Evolutionary conservation across 2,888 invertebrate species (phyloP), one percentile per base, ranked within the genome.

Genomic region (Lomographa bimaculata): DNA sequence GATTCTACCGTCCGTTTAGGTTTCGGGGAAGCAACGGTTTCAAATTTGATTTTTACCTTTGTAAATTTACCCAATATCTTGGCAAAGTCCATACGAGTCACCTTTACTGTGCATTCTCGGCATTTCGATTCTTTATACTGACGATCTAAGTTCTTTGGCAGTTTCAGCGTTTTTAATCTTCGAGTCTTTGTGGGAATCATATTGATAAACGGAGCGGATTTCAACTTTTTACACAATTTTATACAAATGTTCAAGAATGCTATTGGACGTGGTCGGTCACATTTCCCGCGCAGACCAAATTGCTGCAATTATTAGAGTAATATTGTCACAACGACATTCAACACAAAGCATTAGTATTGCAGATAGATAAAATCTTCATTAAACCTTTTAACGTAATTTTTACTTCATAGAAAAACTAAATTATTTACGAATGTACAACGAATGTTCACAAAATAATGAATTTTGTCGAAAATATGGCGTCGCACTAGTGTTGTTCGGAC

Each of bases 21-120:
- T 68, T 77, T 82, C 3, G 75, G 61, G 3, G 76, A 63, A 2
- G 72, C 57, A 57, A 64, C 75, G 42, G 71, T 83, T 66, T 87
- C 87, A 57, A 85, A 89, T 43, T 89, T 84, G 25, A 89, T 87
- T 64, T 87, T 89, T 1, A 89, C 89, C 68, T 86, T 87, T 3
- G 86, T 89, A 60, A 85, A 87, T 76, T 82, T 89, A 45, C 89
- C 89, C 42, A 89, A 64, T 52, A 89, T 87, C 66, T 82, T 89
- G 44, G 83, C 86, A 71, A 89, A 89, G 64, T 89, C 85, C 87
- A 89, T 86, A 48, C 79, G 80, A 50, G 82, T 84, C 39, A 89
- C 77, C 38, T 80, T 72, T 40, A 89, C 85, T 45, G 80, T 68
- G 65, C 85, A 89, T 23, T 87, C 86, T 19, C 76, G 81, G 62